Evolutionary conservation across 2,113 vertebrate genomes (phyloP), one percentile per base, ranked within the genome.

Genomic region (Dissostichus mawsoni): DNA sequence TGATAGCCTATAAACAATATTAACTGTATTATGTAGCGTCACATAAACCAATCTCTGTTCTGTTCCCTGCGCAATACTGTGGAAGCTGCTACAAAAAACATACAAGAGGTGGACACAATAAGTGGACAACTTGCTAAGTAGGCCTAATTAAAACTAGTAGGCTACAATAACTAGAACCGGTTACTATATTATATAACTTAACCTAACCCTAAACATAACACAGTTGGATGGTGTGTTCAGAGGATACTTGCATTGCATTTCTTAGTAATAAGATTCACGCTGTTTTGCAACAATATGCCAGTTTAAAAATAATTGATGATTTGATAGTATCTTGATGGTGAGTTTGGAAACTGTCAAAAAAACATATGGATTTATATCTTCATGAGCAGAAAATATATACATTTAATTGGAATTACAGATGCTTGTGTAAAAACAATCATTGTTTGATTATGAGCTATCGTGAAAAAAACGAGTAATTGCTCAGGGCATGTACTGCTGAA

Each of bases 401-500:
- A 3, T 41, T 16, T 13, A 0, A 14, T 33, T 57, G 1, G 36
- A 41, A 9, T n/a, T 3, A 47, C 8, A 33, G 11, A 5, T 41
- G 41, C 8, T 23, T 71, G 9, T 56, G 17, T 17, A n/a, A 18
- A 0, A 11, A n/a, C 25, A 8, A 1, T 9, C 1, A 6, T 8
- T 8, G 29, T 29, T 29, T 29, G 29, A 29, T 29, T 41, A 41
- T 41, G 36, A 41, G 1, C 13, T 29, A 0, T 44, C 8, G 36
- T 48, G 8, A 29, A 16, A 23, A 14, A 51, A 14, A 10, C 41
- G 12, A 8, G 47, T 20, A 55, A 55, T 41, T 69, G 17, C 45
- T 36, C 56, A 23, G 41, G 69, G 63, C 80, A 78, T 80, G 76
- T 69, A 77, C 51, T 74, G 20, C 36, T 61, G 36, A 41, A 41